These are phyloP conservation scores for Linepithema humile DNA, from an alignment of 1,140 invertebrate genomes.

Conservation along the genomic window DNA sequence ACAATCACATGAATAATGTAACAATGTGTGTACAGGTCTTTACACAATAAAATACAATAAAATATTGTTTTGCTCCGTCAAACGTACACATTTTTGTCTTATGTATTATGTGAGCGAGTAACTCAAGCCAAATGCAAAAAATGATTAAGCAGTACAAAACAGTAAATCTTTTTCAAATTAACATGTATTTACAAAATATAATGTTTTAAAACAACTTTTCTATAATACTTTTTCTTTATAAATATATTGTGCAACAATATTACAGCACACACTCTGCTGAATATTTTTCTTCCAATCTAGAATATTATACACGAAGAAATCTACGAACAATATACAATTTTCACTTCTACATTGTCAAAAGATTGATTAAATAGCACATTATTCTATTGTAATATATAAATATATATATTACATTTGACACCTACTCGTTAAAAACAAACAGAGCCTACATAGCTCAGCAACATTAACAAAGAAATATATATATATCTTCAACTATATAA, in stretches of 20 bases:
- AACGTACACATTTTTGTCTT: conserved; percentile 31
- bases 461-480: conserved; percentile 4
- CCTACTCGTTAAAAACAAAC: not conserved
- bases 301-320: not conserved
- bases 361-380: not conserved
- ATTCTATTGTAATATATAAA: not conserved
- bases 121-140: not conserved
- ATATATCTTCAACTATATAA: conserved; percentile 9
- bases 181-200: conserved; percentile 41
- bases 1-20: conserved; percentile 57
- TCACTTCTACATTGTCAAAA: conserved; percentile 1
- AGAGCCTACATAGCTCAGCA: conserved; percentile 3
- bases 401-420: conserved; percentile 3
- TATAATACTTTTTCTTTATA: conserved; percentile 24
- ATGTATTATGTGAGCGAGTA: not conserved
- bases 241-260: conserved; percentile 19
- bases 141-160: not conserved
- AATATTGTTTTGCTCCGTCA: conserved; percentile 52
- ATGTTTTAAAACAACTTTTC: not conserved
- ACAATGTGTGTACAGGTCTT: conserved; percentile 50
- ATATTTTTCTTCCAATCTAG: not conserved
- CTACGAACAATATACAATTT: not conserved
- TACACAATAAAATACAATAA: conserved; percentile 64
- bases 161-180: not conserved
- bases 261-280: too few species aligned